These are phyloP conservation scores for Glossophaga mutica DNA, from an alignment of 2,797 vertebrate species.

Conservation along the genomic window DNA sequence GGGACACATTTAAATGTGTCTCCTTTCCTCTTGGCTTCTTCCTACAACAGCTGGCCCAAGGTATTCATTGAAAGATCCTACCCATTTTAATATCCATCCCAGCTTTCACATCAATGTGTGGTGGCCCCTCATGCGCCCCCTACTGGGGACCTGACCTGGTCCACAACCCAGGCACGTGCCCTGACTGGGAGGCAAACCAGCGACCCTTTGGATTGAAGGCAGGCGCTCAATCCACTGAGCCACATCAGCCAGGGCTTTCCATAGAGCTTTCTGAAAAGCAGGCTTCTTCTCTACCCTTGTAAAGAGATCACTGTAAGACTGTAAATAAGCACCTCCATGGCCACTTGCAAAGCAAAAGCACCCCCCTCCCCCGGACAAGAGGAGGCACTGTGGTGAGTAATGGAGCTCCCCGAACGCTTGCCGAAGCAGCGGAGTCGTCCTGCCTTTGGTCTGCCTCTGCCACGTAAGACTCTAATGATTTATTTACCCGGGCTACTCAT, in stretches of 20 bases:
- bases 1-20: neutral
- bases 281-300: neutral
- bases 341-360: neutral
- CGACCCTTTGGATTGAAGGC: no score
- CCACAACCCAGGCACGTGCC: no score
- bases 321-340: neutral
- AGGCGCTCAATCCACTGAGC: no score
- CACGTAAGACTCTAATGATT: neutral
- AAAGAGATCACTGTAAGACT: neutral
- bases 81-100: neutral
- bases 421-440: neutral
- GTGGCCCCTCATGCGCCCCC: no score
- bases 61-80: neutral
- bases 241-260: neutral
- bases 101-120: no score
- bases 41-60: neutral
- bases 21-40: neutral
- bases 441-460: neutral
- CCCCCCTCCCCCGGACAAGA: neutral
- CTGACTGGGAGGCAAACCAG: no score
- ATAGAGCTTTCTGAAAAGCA: neutral
- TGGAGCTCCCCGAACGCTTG: neutral
- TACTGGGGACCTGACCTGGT: no score
- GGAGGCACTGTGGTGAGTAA: neutral
- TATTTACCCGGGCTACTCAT: slow-evolving; percentile 40